Base-by-base conservation (phyloP, 2,113 vertebrate genomes). In the Atrichornis clamosus region DNA sequence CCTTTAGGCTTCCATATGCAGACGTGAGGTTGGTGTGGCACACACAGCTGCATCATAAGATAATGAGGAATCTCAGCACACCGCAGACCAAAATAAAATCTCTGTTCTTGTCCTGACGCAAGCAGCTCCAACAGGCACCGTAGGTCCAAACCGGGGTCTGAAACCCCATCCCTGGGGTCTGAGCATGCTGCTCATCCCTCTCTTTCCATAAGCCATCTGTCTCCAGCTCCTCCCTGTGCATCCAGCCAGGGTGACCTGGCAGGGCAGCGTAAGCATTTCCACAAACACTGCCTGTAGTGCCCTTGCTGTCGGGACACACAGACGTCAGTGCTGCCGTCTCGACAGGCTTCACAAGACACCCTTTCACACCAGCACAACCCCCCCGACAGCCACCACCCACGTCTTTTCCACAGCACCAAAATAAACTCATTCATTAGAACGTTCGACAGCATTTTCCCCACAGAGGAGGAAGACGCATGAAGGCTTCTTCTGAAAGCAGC, bases 41-140 rank as follows among this genome's bases (percentile, higher is more conserved):
- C 1, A 4, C 0, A 2, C 6, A 30, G 21, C 32, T 44, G 18
- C 37, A 35, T 47, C 0, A 0, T 41, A 47, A 58, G n/a, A 33
- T 15, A 55, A 42, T 0, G 15, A 80, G 39, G 39, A n/a, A 69
- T 11, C n/a, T 62, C 42, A 70, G 74, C n/a, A 58, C 5, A 7
- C 8, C 0, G 0, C 24, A 49, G 46, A 41, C 30, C 23, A 35
- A 26, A 85, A 78, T 52, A 87, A 56, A 70, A 59, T 41, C 19
- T 87, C 7, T 2, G 33, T 55, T 79, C 47, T 41, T 41, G 9
- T 46, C 49, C 20, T 44, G 23, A 59, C 2, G 4, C 15, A 76
- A 50, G 24, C 42, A 79, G 32, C 41, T 92, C 39, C 52, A 59
- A 16, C 8, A 9, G 2, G 41, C 91, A 42, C 15, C 0, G 0